phyloP scores from a whole-genome alignment of 2,888 invertebrate species.

The Scaptomyza tumidula region DNA sequence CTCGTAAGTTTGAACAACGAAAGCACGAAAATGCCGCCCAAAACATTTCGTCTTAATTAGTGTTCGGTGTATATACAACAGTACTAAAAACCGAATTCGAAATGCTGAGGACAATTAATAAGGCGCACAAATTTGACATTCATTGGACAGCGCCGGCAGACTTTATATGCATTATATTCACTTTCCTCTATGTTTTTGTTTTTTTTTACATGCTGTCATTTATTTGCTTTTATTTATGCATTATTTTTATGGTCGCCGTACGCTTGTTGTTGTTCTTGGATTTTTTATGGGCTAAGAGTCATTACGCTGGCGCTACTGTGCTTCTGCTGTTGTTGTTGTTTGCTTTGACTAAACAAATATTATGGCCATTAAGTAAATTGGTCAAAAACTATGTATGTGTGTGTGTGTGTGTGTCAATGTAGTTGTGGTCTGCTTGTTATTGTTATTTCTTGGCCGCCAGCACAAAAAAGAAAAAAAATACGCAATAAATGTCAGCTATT shows the following conservation, averaged over 20 bases:
- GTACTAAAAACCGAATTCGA: constrained; percentile 27
- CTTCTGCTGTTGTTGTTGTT: constrained; percentile 56
- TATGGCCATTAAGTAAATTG: constrained; percentile 78
- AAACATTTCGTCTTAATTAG: constrained; percentile 75
- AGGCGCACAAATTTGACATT: constrained; percentile 75
- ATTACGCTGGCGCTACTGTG: constrained; percentile 53
- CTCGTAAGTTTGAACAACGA: constrained; percentile 46
- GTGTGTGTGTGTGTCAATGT: constrained; percentile 20
- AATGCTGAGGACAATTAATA: constrained; percentile 72
- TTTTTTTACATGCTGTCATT: constrained; percentile 71
- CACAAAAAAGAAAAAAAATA: constrained; percentile 47
- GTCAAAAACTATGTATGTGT: constrained; percentile 55
- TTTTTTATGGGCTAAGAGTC: constrained; percentile 70
- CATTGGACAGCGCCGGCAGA: constrained; percentile 57
- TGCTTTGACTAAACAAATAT: constrained; percentile 79
- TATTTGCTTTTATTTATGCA: constrained; percentile 78
- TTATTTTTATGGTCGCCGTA: constrained; percentile 69
- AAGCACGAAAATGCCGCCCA: constrained; percentile 24
- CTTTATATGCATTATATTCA: constrained; percentile 44
- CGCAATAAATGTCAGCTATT: constrained; percentile 67
- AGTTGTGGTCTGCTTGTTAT: constrained; percentile 36
- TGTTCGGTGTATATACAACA: constrained; percentile 22
- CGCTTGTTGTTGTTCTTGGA: constrained; percentile 20
- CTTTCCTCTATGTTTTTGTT: constrained; percentile 12
- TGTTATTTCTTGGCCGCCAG: constrained; percentile 36